phyloP scores from a whole-genome alignment of 2,113 vertebrate species.

The Hydrolagus affinis region DNA sequence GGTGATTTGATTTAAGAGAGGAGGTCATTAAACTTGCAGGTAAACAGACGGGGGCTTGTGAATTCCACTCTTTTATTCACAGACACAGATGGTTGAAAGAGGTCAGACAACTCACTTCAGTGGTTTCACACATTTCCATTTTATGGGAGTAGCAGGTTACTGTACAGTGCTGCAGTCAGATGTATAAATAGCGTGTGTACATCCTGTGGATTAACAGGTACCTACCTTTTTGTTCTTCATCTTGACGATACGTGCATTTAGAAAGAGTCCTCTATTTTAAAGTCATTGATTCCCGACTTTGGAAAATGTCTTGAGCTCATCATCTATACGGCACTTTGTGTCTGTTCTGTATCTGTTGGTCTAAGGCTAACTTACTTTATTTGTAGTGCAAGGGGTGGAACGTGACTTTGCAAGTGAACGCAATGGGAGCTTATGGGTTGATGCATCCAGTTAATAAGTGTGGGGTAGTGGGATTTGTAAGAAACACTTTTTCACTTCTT shows the following conservation, averaged over 20 bases:
- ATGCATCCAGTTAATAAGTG: too few species aligned
- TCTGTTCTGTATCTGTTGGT: too few species aligned
- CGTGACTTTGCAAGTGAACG: too few species aligned
- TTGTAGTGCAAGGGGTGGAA: too few species aligned
- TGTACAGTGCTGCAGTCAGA: slow-evolving; percentile 8
- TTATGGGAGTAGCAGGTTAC: slow-evolving; percentile 40
- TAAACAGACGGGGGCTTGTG: slow-evolving; percentile 40
- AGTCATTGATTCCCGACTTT: neutral
- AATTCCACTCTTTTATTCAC: slow-evolving; percentile 40
- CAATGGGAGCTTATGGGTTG: too few species aligned
- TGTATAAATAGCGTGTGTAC: slow-evolving; percentile 27
- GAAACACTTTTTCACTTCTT: too few species aligned
- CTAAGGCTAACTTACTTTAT: too few species aligned
- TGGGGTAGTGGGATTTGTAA: too few species aligned
- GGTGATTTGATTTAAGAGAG: slow-evolving; percentile 46
- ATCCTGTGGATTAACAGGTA: neutral
- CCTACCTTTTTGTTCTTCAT: neutral
- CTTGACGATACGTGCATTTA: neutral
- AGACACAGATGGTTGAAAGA: slow-evolving; percentile 41
- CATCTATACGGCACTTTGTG: too few species aligned
- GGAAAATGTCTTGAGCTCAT: neutral
- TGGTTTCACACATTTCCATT: slow-evolving; percentile 52
- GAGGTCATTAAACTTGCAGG: slow-evolving; percentile 42
- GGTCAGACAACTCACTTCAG: slow-evolving; percentile 43
- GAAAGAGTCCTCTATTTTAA: neutral